phyloP scores from a whole-genome alignment of 2,888 invertebrate species.

The Ptycholaimellus sp. region DNA sequence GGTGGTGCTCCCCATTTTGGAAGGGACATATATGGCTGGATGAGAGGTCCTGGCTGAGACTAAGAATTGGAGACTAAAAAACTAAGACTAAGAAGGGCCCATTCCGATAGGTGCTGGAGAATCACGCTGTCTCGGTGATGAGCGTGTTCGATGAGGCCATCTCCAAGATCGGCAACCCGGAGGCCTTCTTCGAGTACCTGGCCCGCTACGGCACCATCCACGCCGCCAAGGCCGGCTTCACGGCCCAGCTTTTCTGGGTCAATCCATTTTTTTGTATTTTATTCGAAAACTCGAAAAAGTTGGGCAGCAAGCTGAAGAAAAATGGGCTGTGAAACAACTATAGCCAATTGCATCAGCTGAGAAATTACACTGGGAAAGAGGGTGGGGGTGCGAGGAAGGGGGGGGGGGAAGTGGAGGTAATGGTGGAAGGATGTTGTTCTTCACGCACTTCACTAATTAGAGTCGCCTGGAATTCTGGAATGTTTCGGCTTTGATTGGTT shows the following conservation, averaged over 20 bases:
- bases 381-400: too few relatives aligned
- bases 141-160: slow-evolving; percentile 65
- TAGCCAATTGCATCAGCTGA: too few relatives aligned
- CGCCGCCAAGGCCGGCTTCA: slow-evolving; percentile 56
- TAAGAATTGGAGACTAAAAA: background rate
- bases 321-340: too few relatives aligned
- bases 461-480: too few relatives aligned
- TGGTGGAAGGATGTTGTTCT: too few relatives aligned
- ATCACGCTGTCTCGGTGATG: slow-evolving; percentile 70
- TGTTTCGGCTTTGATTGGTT: too few relatives aligned
- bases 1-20: too few relatives aligned
- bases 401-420: too few relatives aligned
- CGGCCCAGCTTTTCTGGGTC: slow-evolving; percentile 67
- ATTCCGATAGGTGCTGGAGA: slow-evolving; percentile 52
- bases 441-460: too few relatives aligned
- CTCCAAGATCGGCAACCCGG: slow-evolving; percentile 56
- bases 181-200: slow-evolving; percentile 54
- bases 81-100: slow-evolving; percentile 43
- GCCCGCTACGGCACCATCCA: slow-evolving; percentile 60
- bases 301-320: slow-evolving; percentile 3
- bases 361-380: too few relatives aligned
- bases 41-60: too few relatives aligned
- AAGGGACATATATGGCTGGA: too few relatives aligned
- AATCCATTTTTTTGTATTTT: slow-evolving; percentile 8
- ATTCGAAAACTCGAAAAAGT: background rate